These are phyloP conservation scores for Isaurus tuberculatus DNA, from an alignment of 92 coral and sea anemone genomes.

Conservation along the genomic window DNA sequence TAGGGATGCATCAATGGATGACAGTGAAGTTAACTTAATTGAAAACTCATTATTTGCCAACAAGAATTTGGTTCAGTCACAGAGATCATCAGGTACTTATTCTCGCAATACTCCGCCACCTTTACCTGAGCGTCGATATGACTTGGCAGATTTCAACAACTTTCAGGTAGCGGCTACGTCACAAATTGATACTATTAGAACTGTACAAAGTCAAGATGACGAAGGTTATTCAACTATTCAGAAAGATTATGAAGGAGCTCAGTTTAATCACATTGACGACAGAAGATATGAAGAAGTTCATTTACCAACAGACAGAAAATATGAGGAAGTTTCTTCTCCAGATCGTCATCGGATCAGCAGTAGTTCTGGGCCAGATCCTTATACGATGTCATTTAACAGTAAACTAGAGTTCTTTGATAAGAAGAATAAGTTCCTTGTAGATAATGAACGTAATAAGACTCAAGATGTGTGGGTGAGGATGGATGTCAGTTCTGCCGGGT, in stretches of 20 bases:
- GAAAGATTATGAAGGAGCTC: constrained; percentile 24
- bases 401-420: constrained; percentile 83
- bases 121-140: constrained; percentile 66
- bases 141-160: constrained; percentile 16
- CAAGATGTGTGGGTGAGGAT: constrained; percentile 83
- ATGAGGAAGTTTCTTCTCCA: constrained; percentile 56
- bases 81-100: constrained; percentile 33
- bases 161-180: constrained; percentile 63
- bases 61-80: constrained; percentile 66
- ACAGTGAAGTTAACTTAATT: constrained; percentile 79
- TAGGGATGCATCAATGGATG: constrained; percentile 75
- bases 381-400: constrained; percentile 67
- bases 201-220: constrained; percentile 67
- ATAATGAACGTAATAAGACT: constrained; percentile 7
- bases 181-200: constrained; percentile 64
- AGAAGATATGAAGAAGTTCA: constrained; percentile 58
- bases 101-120: constrained; percentile 71
- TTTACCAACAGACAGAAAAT: constrained; percentile 6
- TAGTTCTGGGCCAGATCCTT: constrained; percentile 70
- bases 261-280: constrained; percentile 2
- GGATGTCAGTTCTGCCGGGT: constrained; percentile 56
- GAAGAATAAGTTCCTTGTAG: constrained; percentile 29
- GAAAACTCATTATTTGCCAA: constrained; percentile 90
- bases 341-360: not conserved
- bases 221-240: constrained; percentile 85